phyloP scores from a whole-genome alignment of 2,797 vertebrate genomes.

The Hylomyscus alleni region DNA sequence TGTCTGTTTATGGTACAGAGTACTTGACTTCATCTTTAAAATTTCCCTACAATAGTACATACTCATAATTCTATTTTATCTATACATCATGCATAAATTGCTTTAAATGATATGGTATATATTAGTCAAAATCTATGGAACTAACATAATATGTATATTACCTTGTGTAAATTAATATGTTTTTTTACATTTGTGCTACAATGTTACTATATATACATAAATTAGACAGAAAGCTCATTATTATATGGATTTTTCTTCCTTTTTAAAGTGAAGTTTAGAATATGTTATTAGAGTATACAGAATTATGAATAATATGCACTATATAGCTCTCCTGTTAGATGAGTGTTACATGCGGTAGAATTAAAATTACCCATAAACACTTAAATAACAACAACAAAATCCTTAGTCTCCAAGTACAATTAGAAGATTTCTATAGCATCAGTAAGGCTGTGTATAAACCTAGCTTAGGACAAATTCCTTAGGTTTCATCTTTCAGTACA shows the following conservation, averaged over 20 bases:
- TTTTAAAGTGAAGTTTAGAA: neutral
- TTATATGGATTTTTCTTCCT: neutral
- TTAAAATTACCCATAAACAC: neutral
- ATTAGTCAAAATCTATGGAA: neutral
- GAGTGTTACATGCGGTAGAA: neutral
- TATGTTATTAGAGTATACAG: neutral
- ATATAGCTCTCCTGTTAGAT: neutral
- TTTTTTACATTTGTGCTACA: neutral
- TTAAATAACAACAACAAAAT: neutral
- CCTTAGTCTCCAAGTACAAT: constrained; percentile 67
- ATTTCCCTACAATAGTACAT: neutral
- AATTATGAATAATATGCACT: neutral
- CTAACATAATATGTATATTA: neutral
- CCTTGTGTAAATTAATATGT: neutral
- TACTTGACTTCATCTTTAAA: neutral
- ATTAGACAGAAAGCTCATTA: neutral
- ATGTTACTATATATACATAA: neutral
- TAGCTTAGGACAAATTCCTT: constrained; percentile 67
- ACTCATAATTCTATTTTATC: neutral
- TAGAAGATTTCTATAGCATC: constrained; percentile 67
- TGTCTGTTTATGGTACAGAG: neutral
- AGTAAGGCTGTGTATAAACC: constrained; percentile 74
- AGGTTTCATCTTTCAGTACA: constrained; percentile 63
- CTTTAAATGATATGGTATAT: neutral
- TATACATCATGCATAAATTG: neutral